These are phyloP conservation scores for Gadopsis marmoratus DNA, from an alignment of 2,797 vertebrate genomes.

Conservation along the genomic window DNA sequence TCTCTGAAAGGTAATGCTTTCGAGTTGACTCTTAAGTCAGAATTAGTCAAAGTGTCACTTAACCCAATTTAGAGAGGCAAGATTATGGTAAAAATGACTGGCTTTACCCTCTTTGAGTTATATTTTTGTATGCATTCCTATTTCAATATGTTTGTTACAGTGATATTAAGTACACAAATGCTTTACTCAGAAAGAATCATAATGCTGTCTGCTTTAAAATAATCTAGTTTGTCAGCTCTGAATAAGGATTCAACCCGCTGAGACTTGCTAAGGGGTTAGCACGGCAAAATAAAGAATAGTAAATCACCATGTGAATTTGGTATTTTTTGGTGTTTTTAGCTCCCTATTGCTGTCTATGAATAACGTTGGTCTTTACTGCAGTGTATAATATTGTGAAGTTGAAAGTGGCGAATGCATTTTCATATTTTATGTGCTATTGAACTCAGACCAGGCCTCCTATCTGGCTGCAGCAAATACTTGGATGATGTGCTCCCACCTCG, in stretches of 20 bases:
- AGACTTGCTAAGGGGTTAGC: background rate
- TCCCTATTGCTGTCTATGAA: background rate
- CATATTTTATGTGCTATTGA: constrained; percentile 3
- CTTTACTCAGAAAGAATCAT: background rate
- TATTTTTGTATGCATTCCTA: background rate
- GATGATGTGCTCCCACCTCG: background rate
- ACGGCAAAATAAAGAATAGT: background rate
- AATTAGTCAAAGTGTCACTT: background rate
- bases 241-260: background rate
- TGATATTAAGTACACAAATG: background rate
- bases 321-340: background rate
- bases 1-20: background rate
- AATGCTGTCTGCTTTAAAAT: background rate
- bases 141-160: background rate
- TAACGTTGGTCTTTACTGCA: background rate
- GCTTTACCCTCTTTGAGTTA: background rate
- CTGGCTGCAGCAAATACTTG: background rate
- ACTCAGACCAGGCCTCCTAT: background rate
- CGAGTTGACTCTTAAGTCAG: background rate
- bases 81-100: background rate
- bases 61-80: background rate
- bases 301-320: background rate
- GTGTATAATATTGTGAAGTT: background rate
- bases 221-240: background rate
- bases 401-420: background rate